Conservation (phyloP, 2,113 vertebrate genomes). For the Rhinoptilus africanus region DNA sequence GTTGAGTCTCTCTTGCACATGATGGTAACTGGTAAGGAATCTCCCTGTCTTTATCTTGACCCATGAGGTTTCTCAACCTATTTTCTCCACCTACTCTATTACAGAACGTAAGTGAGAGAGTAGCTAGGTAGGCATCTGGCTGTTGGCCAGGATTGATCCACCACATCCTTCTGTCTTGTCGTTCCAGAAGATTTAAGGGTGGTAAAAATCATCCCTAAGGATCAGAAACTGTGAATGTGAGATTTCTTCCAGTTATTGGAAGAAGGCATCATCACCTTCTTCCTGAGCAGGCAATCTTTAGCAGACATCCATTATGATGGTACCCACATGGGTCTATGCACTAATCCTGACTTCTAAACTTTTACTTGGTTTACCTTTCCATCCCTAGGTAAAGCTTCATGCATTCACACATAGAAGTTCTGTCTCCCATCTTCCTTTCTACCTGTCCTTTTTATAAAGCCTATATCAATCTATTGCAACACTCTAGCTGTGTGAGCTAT, state of each 20-base stretch:
- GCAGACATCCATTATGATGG: neutral
- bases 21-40: neutral
- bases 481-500: neutral
- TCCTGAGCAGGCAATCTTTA: neutral
- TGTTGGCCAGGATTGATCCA: neutral
- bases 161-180: neutral
- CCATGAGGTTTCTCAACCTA: neutral
- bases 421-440: neutral
- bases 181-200: neutral
- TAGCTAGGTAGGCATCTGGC: too few relatives aligned
- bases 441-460: neutral
- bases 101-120: neutral
- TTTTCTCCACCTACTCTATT: neutral
- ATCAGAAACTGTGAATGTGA: neutral
- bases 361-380: neutral
- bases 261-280: too few relatives aligned
- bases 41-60: neutral
- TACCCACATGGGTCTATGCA: neutral
- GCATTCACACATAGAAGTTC: too few relatives aligned
- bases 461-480: neutral
- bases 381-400: neutral
- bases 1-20: neutral
- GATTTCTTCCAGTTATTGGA: neutral
- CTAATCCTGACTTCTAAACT: neutral
- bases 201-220: neutral